Evolutionary conservation across 2,888 invertebrate genomes (phyloP), one percentile per base, ranked within the genome.

Genomic region (Cheilosia pagana): DNA sequence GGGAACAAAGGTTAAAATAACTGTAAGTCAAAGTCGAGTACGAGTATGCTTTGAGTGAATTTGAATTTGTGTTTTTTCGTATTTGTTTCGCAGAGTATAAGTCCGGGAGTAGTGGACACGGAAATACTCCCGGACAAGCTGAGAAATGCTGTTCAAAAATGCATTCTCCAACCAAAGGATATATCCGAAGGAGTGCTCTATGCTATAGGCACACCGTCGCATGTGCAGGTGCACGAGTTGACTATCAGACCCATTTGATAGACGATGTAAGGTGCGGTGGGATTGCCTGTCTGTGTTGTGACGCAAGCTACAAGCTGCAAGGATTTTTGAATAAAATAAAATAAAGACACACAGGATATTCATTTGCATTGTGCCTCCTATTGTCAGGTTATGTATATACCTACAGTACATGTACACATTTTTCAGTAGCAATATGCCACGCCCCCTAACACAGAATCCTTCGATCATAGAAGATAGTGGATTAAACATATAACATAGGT

Each of bases 1-100:
- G 39, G 89, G 88, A 0, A 91, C 91, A 0, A 90, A 91, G 45
- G 88, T 92, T n/a, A 91, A 91, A 87, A 87, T 92, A 1, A 90
- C 92, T 28, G 92, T 92, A 77, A 88, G 90, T n/a, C n/a, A 7
- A 43, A 7, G 16, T 35, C n/a, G n/a, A n/a, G 6, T 12, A n/a
- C 16, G 43, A 43, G 16, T 19, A 16, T n/a, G n/a, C n/a, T 52
- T 28, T 3, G 12, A 28, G 10, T 8, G 7, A n/a, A 0, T 7
- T n/a, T 7, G 16, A 12, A 16, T 21, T 4, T 48, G 5, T 5
- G 2, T 50, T n/a, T n/a, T n/a, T n/a, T 28, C 5, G 3, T 59
- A n/a, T 1, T 52, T 7, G 3, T 7, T 76, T 10, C 39, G 3
- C 65, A 89, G 89, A 90, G 90, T 60, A 85, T 92, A n/a, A 90